phyloP scores from a whole-genome alignment of 1,140 invertebrate species.

The Contarinia nasturtii region DNA sequence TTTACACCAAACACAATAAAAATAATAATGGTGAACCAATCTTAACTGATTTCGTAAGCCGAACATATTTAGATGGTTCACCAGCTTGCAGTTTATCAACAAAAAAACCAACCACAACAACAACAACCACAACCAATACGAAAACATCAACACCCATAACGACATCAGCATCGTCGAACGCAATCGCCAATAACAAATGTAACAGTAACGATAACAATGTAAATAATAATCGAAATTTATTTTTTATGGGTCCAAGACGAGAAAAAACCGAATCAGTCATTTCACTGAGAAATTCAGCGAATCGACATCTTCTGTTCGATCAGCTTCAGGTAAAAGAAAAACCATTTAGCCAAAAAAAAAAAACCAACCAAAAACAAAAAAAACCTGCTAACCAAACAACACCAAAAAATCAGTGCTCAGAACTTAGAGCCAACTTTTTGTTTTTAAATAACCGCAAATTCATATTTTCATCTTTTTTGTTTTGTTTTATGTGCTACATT shows the following conservation, averaged over 20 bases:
- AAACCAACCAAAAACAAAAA: not conserved
- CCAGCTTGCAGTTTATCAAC: no score
- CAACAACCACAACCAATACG: not conserved
- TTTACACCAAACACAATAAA: constrained; percentile 29
- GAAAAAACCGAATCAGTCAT: constrained; percentile 77
- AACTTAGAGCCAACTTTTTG: not conserved
- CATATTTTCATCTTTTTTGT: not conserved
- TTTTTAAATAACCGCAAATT: not conserved
- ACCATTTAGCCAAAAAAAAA: constrained; percentile 3
- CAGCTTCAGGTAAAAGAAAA: constrained; percentile 18
- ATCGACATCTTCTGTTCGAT: constrained; percentile 23
- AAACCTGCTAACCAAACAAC: not conserved
- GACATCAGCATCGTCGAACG: not conserved
- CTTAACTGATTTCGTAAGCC: constrained; percentile 40
- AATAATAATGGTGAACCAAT: constrained; percentile 41
- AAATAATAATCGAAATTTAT: constrained; percentile 10
- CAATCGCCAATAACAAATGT: constrained; percentile 7
- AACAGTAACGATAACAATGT: constrained; percentile 3
- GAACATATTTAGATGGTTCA: not conserved
- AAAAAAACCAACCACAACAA: not conserved
- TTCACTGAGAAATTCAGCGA: constrained; percentile 36
- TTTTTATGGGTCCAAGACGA: constrained; percentile 41
- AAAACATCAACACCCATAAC: not conserved
- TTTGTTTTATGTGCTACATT: not conserved
- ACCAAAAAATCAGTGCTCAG: not conserved